Evolutionary conservation across 53 echinoderm and acorn worm genomes (phyloP).

Genomic region (Holothuria leucospilota): DNA sequence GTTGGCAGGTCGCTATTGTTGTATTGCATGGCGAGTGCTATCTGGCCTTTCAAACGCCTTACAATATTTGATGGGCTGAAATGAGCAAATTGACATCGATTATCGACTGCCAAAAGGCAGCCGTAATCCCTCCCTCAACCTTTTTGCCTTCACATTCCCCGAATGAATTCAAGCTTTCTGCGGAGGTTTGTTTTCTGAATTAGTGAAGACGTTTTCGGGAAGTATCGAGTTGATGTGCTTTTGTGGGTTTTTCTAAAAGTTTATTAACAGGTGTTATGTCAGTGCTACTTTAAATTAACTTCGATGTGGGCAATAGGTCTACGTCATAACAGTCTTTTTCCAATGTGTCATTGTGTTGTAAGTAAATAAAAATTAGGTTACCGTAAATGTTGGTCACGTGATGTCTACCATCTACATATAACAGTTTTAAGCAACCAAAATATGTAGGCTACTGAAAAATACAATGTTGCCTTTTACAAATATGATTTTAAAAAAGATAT

Average conservation of each 20-base stretch:
- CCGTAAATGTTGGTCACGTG: no score
- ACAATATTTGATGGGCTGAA: slow-evolving; percentile 30
- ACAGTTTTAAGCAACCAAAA: no score
- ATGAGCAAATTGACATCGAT: slow-evolving; percentile 36
- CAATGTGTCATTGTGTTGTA: no score
- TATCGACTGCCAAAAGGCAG: slow-evolving; percentile 18
- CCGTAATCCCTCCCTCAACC: not conserved
- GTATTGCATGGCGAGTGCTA: not conserved
- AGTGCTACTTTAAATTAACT: slow-evolving; percentile 14
- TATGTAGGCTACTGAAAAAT: no score
- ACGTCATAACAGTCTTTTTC: no score
- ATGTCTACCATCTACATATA: no score
- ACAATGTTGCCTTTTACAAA: no score
- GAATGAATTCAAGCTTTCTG: slow-evolving; percentile 17
- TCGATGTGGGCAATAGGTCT: not conserved
- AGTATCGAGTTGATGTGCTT: slow-evolving; percentile 33
- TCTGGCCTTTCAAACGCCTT: slow-evolving; percentile 6
- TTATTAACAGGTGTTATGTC: slow-evolving; percentile 13
- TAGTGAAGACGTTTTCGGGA: slow-evolving; percentile 6
- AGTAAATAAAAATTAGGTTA: no score
- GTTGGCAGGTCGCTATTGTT: slow-evolving; percentile 24
- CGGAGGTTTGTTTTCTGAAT: slow-evolving; percentile 21
- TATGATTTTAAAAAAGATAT: no score
- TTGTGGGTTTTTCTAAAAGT: slow-evolving; percentile 1
- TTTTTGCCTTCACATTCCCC: not conserved